Evolutionary conservation across 2,888 invertebrate species (phyloP).

Genomic region (Macrosiphum euphorbiae): DNA sequence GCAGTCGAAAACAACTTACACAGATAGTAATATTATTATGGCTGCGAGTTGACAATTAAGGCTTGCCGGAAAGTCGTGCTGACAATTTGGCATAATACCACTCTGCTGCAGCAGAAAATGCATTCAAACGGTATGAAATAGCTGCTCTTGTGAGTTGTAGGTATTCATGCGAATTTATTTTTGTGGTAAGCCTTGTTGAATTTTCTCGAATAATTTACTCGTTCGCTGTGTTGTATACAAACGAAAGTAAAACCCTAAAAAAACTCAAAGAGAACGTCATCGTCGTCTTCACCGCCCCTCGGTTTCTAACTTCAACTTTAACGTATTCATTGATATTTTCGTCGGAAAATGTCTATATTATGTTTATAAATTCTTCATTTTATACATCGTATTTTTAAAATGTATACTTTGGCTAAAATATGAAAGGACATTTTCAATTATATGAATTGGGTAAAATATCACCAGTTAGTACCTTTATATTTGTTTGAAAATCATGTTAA

Average conservation of each 20-base stretch:
- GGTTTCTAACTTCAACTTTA: not conserved
- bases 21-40: not conserved
- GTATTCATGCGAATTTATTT: slow-evolving; percentile 31
- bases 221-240: not conserved
- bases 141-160: not conserved
- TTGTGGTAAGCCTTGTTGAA: slow-evolving; percentile 7
- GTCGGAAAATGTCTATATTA: not conserved
- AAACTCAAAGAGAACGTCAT: slow-evolving; percentile 3
- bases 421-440: not conserved
- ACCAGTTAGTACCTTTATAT: not conserved
- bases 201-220: not conserved
- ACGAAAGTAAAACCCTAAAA: not conserved
- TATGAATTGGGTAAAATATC: not conserved
- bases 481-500: not conserved
- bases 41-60: slow-evolving; percentile 30
- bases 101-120: not conserved
- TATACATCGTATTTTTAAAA: not conserved
- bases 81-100: slow-evolving; percentile 29
- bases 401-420: not conserved
- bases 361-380: not conserved
- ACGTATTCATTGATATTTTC: not conserved
- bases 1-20: not conserved
- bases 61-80: slow-evolving; percentile 26
- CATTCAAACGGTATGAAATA: slow-evolving; percentile 38
- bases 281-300: not conserved